Conservation (phyloP, 1,140 invertebrate genomes). For the Luehdorfia chinensis region DNA sequence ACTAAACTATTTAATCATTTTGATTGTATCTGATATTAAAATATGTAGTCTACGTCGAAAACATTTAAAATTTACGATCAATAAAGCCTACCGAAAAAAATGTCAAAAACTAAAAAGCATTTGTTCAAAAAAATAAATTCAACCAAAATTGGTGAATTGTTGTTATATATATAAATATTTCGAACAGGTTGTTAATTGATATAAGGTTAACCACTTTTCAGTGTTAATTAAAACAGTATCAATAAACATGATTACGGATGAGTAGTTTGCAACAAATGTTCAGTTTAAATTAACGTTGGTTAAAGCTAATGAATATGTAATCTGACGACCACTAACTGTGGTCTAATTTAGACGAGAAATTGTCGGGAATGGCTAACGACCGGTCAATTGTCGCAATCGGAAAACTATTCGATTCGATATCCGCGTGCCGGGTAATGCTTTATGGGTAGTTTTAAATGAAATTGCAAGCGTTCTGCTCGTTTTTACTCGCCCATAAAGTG, state of each 20-base stretch:
- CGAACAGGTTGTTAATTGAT: no score
- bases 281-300: slow-evolving; percentile 21
- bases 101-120: neutral
- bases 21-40: no score
- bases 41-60: no score
- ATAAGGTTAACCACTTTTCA: slow-evolving; percentile 12
- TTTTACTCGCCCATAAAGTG: neutral
- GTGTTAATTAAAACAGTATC: slow-evolving; percentile 14
- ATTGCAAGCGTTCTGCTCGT: neutral
- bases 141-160: no score
- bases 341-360: slow-evolving; percentile 20
- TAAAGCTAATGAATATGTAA: slow-evolving; percentile 27
- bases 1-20: no score
- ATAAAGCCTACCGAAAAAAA: no score
- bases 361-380: slow-evolving; percentile 13
- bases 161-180: no score
- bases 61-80: no score
- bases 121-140: no score
- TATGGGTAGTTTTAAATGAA: slow-evolving; percentile 5
- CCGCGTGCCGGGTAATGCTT: neutral
- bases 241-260: slow-evolving; percentile 9
- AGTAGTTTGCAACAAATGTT: slow-evolving; percentile 12
- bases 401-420: slow-evolving; percentile 13
- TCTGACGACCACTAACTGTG: slow-evolving; percentile 9
- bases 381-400: slow-evolving; percentile 11